Conservation (phyloP, 53 echinoderm and acorn worm species). For the Patiria pectinifera region DNA sequence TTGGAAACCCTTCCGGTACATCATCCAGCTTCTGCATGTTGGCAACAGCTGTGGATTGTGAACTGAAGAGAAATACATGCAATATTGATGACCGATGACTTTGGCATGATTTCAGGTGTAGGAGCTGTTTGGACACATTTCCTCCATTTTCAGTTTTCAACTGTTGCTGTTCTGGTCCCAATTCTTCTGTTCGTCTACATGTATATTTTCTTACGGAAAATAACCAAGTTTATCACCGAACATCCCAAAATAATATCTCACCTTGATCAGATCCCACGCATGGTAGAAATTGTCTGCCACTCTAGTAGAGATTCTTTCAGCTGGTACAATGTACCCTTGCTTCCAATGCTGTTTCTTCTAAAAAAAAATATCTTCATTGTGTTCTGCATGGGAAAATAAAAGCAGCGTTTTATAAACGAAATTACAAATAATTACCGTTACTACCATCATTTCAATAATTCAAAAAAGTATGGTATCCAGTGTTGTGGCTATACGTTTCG, state of each 20-base stretch:
- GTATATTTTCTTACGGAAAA: no score
- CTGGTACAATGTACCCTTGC: conserved; percentile 30
- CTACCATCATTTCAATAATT: no score
- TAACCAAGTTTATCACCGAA: no score
- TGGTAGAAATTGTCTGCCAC: background rate
- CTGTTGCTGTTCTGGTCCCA: no score
- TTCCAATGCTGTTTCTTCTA: background rate
- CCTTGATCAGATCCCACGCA: conserved; percentile 34
- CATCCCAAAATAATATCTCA: background rate
- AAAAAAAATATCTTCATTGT: conserved; percentile 16
- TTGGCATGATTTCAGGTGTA: no score
- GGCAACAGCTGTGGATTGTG: background rate
- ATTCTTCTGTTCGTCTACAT: no score
- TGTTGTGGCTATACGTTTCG: no score
- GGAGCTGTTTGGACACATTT: no score
- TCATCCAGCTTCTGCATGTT: background rate
- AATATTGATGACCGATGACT: no score
- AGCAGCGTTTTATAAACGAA: background rate
- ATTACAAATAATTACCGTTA: no score
- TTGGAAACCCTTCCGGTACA: background rate
- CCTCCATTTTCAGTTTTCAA: no score
- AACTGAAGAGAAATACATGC: background rate
- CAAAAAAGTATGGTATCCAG: no score
- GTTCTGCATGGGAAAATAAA: background rate
- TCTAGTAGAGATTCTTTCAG: conserved; percentile 24